Base-by-base conservation (phyloP, 2,113 vertebrate genomes). In the Alligator sinensis region DNA sequence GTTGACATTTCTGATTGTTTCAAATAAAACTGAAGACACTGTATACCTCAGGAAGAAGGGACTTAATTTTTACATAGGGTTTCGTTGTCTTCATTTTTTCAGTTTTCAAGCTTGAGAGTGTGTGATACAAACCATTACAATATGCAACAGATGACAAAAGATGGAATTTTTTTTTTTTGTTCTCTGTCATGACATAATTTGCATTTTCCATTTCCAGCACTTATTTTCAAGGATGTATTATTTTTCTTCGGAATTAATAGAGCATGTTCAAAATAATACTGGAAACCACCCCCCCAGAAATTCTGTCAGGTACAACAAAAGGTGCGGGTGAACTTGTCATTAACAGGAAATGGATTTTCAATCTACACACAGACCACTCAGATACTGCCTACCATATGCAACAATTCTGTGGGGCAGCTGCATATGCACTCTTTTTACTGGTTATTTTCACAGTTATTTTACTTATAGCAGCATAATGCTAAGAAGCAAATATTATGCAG, bases 31-130 rank as follows among this genome's bases (percentile, higher is more conserved):
- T 63, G 70, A 81, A 83, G 15, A 30, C 5, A n/a, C 7, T 1
- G 3, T 1, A 0, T 81, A 22, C 76, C 14, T 88, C 64, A 63
- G 28, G 64, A 83, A 94, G 79, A n/a, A 61, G 0, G 81, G 18
- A 16, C 14, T n/a, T 22, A 77, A 77, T 54, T 10, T 80, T 47
- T 70, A 60, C 2, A n/a, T 28, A 47, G 47, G 7, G 7, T 47
- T 47, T 79, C 86, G 25, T 19, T 80, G 54, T 28, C 55, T n/a
- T 77, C 47, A 61, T 80, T 86, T 92, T 92, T 91, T 96, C 64
- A 90, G 7, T 55, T 55, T 64, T 59, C 61, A 74, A 74, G 22
- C 59, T 89, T 77, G 54, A 16, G 79, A 81, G 79, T 3, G 59
- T 77, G 58, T 79, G 80, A 86, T 63, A 89, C n/a, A 86, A 94